Conservation (phyloP, 2,797 vertebrate genomes). For the Eutrigla gurnardus region DNA sequence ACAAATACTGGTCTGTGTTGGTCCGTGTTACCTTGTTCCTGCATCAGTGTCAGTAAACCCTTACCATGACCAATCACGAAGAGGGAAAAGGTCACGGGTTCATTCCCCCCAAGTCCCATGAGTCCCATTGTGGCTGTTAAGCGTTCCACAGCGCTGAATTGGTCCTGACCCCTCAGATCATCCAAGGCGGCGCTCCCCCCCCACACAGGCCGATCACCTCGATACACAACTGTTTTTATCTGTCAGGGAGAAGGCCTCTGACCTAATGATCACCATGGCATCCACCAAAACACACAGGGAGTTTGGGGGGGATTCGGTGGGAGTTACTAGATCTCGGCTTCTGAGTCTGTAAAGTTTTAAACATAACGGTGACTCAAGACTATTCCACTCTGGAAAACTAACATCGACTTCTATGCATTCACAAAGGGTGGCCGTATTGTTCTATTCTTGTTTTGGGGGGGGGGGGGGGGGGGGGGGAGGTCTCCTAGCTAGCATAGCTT, state of each 20-base stretch:
- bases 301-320: constrained; percentile 6
- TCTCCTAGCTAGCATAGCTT: not conserved
- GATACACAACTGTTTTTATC: constrained; percentile 44
- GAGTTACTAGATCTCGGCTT: constrained; percentile 5
- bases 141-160: constrained; percentile 46
- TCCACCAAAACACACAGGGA: constrained; percentile 36
- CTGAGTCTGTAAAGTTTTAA: constrained; percentile 16
- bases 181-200: constrained; percentile 23
- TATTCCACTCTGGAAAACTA: constrained; percentile 28
- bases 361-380: constrained; percentile 20
- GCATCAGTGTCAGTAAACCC: constrained; percentile 41
- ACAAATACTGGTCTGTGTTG: constrained; percentile 21
- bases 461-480: not conserved
- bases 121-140: constrained; percentile 47
- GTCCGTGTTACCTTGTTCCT: constrained; percentile 27
- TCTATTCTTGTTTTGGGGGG: constrained; percentile 18
- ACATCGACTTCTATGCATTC: constrained; percentile 5
- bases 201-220: constrained; percentile 20
- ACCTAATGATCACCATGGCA: constrained; percentile 44
- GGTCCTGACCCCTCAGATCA: constrained; percentile 49
- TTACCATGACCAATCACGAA: constrained; percentile 65
- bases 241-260: constrained; percentile 32
- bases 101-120: constrained; percentile 60
- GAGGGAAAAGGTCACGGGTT: constrained; percentile 56
- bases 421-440: constrained; percentile 9